Conservation (phyloP, 2,888 invertebrate genomes). For the Notodonta ziczac region DNA sequence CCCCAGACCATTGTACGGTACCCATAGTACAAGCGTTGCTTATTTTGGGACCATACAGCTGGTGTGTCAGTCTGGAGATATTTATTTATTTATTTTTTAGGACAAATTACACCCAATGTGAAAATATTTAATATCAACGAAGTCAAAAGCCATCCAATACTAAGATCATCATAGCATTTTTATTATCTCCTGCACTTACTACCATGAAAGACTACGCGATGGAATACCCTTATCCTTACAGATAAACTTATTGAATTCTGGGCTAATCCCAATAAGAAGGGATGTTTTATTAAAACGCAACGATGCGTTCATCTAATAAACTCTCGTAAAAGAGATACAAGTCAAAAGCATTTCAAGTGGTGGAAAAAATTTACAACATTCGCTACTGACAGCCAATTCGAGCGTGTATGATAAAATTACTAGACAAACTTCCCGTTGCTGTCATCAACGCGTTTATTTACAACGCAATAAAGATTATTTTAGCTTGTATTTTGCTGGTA, state of each 20-base stretch:
- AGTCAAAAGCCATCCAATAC: too few relatives aligned
- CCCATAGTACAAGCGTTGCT: too few relatives aligned
- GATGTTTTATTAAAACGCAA: slow-evolving; percentile 4
- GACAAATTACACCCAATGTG: too few relatives aligned
- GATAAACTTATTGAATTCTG: too few relatives aligned
- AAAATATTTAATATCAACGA: too few relatives aligned
- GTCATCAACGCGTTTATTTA: slow-evolving; percentile 32
- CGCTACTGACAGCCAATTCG: slow-evolving; percentile 57
- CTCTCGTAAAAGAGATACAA: slow-evolving; percentile 41
- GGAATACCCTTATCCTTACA: not conserved
- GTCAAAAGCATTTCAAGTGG: slow-evolving; percentile 46
- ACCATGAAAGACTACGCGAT: not conserved
- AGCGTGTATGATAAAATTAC: slow-evolving; percentile 60
- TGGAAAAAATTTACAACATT: slow-evolving; percentile 62
- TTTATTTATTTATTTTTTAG: too few relatives aligned
- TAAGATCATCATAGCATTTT: not conserved
- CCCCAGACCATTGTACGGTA: too few relatives aligned
- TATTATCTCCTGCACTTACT: not conserved
- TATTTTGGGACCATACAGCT: too few relatives aligned
- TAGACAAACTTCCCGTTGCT: slow-evolving; percentile 32
- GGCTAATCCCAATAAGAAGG: not conserved
- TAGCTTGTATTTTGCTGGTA: slow-evolving; percentile 24
- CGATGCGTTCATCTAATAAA: slow-evolving; percentile 21
- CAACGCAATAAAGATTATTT: slow-evolving; percentile 38
- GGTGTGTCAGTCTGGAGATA: too few relatives aligned